Conservation (phyloP, 2,113 vertebrate species). For the Passerina amoena region DNA sequence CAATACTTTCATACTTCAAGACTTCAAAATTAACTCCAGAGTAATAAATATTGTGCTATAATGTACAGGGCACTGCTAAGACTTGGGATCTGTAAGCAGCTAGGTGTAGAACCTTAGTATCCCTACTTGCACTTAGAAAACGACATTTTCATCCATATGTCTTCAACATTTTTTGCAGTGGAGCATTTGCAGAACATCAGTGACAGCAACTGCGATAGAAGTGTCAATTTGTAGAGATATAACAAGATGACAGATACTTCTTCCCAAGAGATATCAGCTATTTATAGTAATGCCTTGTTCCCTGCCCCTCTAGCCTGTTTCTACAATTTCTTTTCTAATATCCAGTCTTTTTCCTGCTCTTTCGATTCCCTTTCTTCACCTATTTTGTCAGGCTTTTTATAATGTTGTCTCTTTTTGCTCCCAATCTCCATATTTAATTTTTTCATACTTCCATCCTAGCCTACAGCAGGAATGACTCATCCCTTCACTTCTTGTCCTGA, state of each 20-base stretch:
- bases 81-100: not conserved
- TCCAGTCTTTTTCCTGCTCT: not conserved
- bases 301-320: not conserved
- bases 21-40: not conserved
- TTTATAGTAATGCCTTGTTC: not conserved
- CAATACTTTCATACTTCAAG: not conserved
- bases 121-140: not conserved
- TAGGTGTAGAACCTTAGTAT: not conserved
- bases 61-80: not conserved
- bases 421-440: not conserved
- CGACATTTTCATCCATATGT: not conserved
- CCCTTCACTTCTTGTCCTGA: not conserved
- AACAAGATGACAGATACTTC: conserved; percentile 40
- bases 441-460: not conserved
- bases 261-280: not conserved
- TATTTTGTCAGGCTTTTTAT: not conserved
- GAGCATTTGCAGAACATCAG: conserved; percentile 25
- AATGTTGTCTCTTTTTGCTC: not conserved
- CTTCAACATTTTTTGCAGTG: conserved; percentile 11
- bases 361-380: not conserved
- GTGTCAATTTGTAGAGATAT: conserved; percentile 26
- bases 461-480: not conserved
- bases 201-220: conserved; percentile 33
- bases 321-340: not conserved
- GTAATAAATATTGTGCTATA: not conserved